Base-by-base conservation (phyloP, 2,113 vertebrate species). In the Prolemur simus region DNA sequence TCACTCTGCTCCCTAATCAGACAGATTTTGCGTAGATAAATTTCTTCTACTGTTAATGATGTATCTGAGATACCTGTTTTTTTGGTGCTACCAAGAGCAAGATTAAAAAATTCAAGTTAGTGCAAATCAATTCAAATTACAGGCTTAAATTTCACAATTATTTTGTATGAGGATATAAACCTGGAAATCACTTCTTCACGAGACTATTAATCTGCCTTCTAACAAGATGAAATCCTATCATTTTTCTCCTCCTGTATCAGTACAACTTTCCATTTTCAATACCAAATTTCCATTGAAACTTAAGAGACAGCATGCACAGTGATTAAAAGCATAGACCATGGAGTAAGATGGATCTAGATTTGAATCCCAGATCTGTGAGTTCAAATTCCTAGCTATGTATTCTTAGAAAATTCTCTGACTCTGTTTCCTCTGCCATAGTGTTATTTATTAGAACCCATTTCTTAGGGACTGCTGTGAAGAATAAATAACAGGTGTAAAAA, bases 141-240 rank as follows among this genome's bases (percentile, higher is more conserved):
- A 87, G 11, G 32, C 52, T 80, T 82, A 84, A 74, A 69, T 49
- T 95, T 83, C 45, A 63, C 58, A 87, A 89, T 63, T 74, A 91
- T 27, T 87, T 58, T 73, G 29, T 77, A 49, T 42, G 74, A 74
- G 49, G 37, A 87, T 49, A 96, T 42, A 92, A 49, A 76, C 37
- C n/a, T 95, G 27, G 39, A 29, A 95, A 90, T 6, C 39, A 12
- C 60, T 66, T 94, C 82, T 81, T 58, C 87, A 20, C 1, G 14
- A 81, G 37, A 68, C 81, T 97, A 9, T 92, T 42, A 14, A 37
- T 81, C 17, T 90, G 82, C 58, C 91, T 94, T 92, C 82, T 77
- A 73, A 80, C 17, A 73, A 25, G 63, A 47, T 64, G 64, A 96
- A 90, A 76, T 66, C 32, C 88, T 92, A 71, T 27, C 34, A 49